Evolutionary conservation across 2,888 invertebrate species (phyloP).

Genomic region (Caenorhabditis sp.): DNA sequence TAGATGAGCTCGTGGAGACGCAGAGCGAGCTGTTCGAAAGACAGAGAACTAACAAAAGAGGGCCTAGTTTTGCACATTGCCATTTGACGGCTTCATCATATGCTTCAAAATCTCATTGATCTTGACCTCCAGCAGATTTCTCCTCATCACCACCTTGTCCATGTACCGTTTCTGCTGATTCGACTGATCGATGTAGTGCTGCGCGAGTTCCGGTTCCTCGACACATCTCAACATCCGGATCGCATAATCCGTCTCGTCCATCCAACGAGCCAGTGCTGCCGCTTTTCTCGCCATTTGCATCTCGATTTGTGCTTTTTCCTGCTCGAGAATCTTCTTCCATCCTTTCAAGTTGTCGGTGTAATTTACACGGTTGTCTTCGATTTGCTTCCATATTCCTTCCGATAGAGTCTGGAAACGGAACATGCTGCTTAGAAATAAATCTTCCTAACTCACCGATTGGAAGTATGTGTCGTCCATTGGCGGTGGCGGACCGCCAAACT

Average conservation of each 20-base stretch:
- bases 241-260: slow-evolving; percentile 16
- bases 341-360: slow-evolving; percentile 5
- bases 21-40: no score
- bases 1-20: no score
- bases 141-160: no score
- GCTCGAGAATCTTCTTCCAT: slow-evolving; percentile 17
- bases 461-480: slow-evolving; percentile 18
- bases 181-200: no score
- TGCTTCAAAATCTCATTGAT: neutral
- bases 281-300: no score
- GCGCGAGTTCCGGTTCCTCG: no score
- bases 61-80: no score
- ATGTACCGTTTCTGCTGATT: no score
- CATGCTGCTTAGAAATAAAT: no score
- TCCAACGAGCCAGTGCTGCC: no score
- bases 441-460: slow-evolving; percentile 14
- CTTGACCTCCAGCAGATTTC: neutral
- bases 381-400: slow-evolving; percentile 11
- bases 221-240: slow-evolving; percentile 4
- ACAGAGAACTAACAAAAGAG: no score
- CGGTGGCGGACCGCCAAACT: slow-evolving; percentile 19
- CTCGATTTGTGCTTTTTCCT: slow-evolving; percentile 2
- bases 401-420: slow-evolving; percentile 11
- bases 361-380: slow-evolving; percentile 12
- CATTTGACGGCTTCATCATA: no score